Evolutionary conservation across 2,888 invertebrate genomes (phyloP).

Genomic region (Leucozona laternaria): DNA sequence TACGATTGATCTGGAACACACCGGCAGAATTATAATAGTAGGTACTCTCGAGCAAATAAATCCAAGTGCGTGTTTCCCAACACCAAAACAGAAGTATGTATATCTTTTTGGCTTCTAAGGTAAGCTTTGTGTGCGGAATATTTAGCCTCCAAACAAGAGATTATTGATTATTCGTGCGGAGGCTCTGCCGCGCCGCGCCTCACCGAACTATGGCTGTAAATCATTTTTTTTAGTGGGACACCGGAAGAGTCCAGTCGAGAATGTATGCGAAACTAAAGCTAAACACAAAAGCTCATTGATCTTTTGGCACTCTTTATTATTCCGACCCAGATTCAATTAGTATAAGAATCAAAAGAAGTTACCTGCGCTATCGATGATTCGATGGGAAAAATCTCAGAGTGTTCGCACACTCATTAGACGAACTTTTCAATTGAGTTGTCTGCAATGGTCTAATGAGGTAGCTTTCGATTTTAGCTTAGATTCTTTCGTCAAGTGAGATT

Average conservation of each 20-base stretch:
- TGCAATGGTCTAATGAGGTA: conserved; percentile 49
- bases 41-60: conserved; percentile 54
- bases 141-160: conserved; percentile 67
- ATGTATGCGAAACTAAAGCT: background rate
- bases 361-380: background rate
- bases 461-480: conserved; percentile 62
- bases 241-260: conserved; percentile 54
- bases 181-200: too few species aligned
- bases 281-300: conserved; percentile 40
- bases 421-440: conserved; percentile 26
- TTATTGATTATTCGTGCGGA: conserved; percentile 49
- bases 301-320: conserved; percentile 43
- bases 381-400: conserved; percentile 2
- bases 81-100: conserved; percentile 15
- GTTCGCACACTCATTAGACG: conserved; percentile 54
- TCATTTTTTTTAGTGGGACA: conserved; percentile 59
- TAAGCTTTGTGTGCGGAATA: conserved; percentile 34
- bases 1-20: conserved; percentile 72
- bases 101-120: conserved; percentile 9
- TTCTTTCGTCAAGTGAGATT: background rate
- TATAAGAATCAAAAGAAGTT: conserved; percentile 18
- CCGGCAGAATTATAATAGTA: conserved; percentile 52
- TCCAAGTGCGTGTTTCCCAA: conserved; percentile 64
- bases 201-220: conserved; percentile 14
- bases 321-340: conserved; percentile 67